Evolutionary conservation across 2,888 invertebrate genomes (phyloP).

Genomic region (Pyralis farinalis): DNA sequence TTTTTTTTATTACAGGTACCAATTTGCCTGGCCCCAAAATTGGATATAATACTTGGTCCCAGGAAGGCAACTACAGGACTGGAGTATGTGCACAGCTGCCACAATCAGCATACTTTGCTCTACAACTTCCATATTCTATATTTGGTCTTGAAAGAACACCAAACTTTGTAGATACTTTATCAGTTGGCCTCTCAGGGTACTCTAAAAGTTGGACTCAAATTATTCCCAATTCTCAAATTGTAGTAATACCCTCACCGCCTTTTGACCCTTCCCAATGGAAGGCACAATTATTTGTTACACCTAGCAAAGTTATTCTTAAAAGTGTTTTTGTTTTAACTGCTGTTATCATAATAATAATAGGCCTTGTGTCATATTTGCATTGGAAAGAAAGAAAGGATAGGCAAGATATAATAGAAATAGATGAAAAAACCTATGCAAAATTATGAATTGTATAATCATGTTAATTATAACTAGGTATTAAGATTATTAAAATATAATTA

Average conservation of each 20-base stretch:
- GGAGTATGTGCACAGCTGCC: slow-evolving; percentile 94
- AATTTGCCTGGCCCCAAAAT: slow-evolving; percentile 96
- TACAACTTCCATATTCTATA: slow-evolving; percentile 97
- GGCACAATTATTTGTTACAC: slow-evolving; percentile 96
- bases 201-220: slow-evolving; percentile 92
- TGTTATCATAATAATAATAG: slow-evolving; percentile 90
- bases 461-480: too few species aligned
- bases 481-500: too few species aligned
- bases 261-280: slow-evolving; percentile 90
- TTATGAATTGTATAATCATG: slow-evolving; percentile 33
- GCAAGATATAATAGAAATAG: slow-evolving; percentile 71
- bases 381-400: slow-evolving; percentile 89
- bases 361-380: slow-evolving; percentile 92
- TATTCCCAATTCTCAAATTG: slow-evolving; percentile 98
- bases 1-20: slow-evolving; percentile 75
- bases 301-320: slow-evolving; percentile 95
- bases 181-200: slow-evolving; percentile 88
- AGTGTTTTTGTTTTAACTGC: slow-evolving; percentile 94
- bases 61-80: slow-evolving; percentile 89
- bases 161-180: slow-evolving; percentile 96
- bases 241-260: slow-evolving; percentile 94
- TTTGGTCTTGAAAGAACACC: slow-evolving; percentile 99
- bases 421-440: slow-evolving; percentile 68
- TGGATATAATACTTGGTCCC: slow-evolving; percentile 92
- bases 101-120: slow-evolving; percentile 94